These are phyloP conservation scores for Papilio glaucus DNA, from an alignment of 1,140 invertebrate genomes.

Conservation along the genomic window DNA sequence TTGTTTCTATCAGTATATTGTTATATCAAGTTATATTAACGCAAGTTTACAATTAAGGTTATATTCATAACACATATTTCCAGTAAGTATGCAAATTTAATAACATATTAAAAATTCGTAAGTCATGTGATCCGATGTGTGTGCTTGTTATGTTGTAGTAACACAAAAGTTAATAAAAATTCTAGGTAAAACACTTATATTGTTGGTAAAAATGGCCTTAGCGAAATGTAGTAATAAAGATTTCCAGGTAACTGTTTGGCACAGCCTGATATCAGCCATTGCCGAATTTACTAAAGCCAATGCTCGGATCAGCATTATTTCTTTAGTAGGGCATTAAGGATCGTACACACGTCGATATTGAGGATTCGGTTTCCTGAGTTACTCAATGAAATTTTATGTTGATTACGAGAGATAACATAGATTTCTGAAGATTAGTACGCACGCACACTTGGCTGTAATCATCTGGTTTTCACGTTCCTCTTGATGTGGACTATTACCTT, in stretches of 20 bases:
- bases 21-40: too few relatives aligned
- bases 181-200: too few relatives aligned
- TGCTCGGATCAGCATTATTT: constrained; percentile 32
- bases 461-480: background rate
- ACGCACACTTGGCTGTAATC: background rate
- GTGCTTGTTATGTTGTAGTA: too few relatives aligned
- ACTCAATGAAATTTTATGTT: constrained; percentile 33
- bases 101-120: too few relatives aligned
- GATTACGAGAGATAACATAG: constrained; percentile 20
- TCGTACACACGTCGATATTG: constrained; percentile 24
- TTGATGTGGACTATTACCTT: background rate
- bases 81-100: too few relatives aligned
- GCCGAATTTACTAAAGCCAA: constrained; percentile 13
- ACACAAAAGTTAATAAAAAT: too few relatives aligned
- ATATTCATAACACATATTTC: too few relatives aligned
- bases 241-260: background rate
- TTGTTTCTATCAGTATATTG: too few relatives aligned
- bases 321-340: constrained; percentile 33
- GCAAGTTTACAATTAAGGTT: too few relatives aligned
- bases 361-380: constrained; percentile 29
- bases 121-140: too few relatives aligned
- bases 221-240: background rate
- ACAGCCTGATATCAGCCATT: constrained; percentile 6
- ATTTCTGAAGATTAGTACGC: background rate
- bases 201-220: too few relatives aligned